A percentile compares a stretch with the other conserved stretches of the same genome.
Evolutionary conservation across 1,140 invertebrate genomes (phyloP).

Genomic region (Pristionchus pacificus): DNA sequence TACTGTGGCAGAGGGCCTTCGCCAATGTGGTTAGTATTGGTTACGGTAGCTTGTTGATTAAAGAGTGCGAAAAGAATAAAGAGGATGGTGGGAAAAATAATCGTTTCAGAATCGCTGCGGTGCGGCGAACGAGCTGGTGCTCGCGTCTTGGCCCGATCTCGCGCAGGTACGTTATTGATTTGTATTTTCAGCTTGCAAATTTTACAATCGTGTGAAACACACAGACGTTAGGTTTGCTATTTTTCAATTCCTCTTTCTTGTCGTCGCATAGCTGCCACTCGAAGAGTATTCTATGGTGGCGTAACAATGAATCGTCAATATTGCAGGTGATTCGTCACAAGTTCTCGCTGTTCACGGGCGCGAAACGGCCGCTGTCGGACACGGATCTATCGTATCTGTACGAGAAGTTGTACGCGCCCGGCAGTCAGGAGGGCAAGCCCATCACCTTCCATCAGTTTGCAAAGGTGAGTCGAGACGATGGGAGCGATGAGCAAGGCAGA

Average conservation of each 20-base stretch:
- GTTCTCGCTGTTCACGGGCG: slow-evolving; percentile 48
- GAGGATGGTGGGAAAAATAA: not conserved
- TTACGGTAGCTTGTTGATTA: slow-evolving; percentile 11
- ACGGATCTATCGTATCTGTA: slow-evolving; percentile 47
- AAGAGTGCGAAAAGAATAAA: slow-evolving; percentile 6
- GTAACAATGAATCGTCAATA: too few species aligned
- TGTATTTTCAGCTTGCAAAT: too few species aligned
- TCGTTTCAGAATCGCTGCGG: slow-evolving; percentile 21
- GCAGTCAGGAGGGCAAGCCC: slow-evolving; percentile 46
- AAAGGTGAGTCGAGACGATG: slow-evolving; percentile 41
- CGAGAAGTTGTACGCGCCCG: slow-evolving; percentile 47
- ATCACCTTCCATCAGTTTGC: slow-evolving; percentile 56
- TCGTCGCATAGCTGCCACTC: too few species aligned
- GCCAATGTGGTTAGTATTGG: slow-evolving; percentile 46
- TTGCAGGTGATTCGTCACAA: not conserved
- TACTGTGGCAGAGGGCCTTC: slow-evolving; percentile 56
- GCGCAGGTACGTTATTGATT: slow-evolving; percentile 45
- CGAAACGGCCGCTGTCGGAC: slow-evolving; percentile 47
- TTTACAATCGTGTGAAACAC: too few species aligned
- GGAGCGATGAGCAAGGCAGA: too few species aligned
- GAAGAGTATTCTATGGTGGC: too few species aligned
- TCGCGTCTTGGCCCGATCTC: slow-evolving; percentile 41
- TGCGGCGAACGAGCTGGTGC: slow-evolving; percentile 39
- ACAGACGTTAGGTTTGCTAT: too few species aligned
- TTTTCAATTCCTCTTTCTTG: too few species aligned